Base-by-base conservation (phyloP, 2,113 vertebrate genomes). In the Procapra przewalskii region DNA sequence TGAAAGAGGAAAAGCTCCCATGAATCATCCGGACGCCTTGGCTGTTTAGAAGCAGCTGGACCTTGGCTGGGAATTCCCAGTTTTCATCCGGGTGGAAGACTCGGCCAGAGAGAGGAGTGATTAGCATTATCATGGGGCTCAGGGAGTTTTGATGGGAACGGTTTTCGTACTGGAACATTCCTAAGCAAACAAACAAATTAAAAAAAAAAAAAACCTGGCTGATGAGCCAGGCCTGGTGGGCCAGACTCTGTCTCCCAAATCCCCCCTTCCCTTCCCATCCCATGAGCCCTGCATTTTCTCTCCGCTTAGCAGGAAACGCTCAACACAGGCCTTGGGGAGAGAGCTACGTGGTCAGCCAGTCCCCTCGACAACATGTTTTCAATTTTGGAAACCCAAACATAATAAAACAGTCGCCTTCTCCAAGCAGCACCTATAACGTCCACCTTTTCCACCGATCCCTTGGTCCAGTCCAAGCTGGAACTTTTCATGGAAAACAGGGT, bases 81-180 rank as follows among this genome's bases (percentile, higher is more conserved):
- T 79, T 67, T 92, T 96, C 97, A 77, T 95, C 88, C 80, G 94
- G 95, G 54, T 43, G 15, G 91, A 52, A 92, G 29, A 33, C 81
- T 75, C 36, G 10, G 94, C 91, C 95, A 89, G 94, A 67, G 50
- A 0, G 1, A 90, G 88, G 82, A 83, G 55, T 84, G 79, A 79
- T 95, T 81, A 75, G 91, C 93, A 29, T 89, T 57, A 82, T 88
- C 60, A 6, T 27, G 89, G 96, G 93, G 83, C 93, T 27, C 2
- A 50, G 45, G 75, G 92, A 64, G 82, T 95, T 31, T 25, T 10
- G 48, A 59, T 55, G 95, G 25, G 59, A 93, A 88, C 8, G 0
- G 36, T 9, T 88, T 88, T 81, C 77, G 27, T 87, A 0, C 94
- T 88, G 64, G 95, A 95, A 96, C 90, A 95, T 96, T 95, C 97